Base-by-base conservation (phyloP, 2,113 vertebrate species). In the Mirza zaza region DNA sequence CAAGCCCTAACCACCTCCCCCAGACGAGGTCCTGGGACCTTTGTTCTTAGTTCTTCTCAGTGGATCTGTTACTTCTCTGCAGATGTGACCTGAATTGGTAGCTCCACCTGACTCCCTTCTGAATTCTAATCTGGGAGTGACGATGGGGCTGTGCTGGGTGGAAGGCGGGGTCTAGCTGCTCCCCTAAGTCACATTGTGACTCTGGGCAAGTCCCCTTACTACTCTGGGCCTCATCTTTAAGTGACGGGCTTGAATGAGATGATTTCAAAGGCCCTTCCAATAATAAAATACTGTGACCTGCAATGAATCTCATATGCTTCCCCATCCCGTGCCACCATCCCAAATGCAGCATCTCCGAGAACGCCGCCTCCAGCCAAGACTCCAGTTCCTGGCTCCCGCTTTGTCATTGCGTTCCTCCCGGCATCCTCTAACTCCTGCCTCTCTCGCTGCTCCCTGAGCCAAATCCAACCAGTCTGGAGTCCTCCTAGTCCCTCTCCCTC, bases 291-390 rank as follows among this genome's bases (percentile, higher is more conserved):
- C 34, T 11, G 1, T 63, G 52, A n/a, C 39, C 29, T 32, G 80
- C 36, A 55, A 8, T 2, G 4, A 45, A 50, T 32, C 21, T 18
- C 45, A 3, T 14, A 5, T 20, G 25, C 42, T 4, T 25, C 36
- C 76, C 77, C 6, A 1, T 45, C n/a, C n/a, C 36, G 29, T 36
- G 36, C 90, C 29, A 12, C 20, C 32, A 18, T 13, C 39, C 4
- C 42, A 27, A 34, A 50, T 9, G 7, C 36, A 2, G 7, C 42
- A 18, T 14, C 27, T 61, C 34, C 4, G 23, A 59, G 67, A 85
- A 25, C n/a, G 14, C 29, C 8, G 20, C 7, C 29, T 39, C 8
- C 8, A 10, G 17, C n/a, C 0, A 0, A 65, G 92, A 21, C 21
- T 10, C 25, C 32, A 3, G 39, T 17, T 18, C 13, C 52, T 32